phyloP scores from a whole-genome alignment of 2,113 vertebrate species.

The Seriola quinqueradiata region DNA sequence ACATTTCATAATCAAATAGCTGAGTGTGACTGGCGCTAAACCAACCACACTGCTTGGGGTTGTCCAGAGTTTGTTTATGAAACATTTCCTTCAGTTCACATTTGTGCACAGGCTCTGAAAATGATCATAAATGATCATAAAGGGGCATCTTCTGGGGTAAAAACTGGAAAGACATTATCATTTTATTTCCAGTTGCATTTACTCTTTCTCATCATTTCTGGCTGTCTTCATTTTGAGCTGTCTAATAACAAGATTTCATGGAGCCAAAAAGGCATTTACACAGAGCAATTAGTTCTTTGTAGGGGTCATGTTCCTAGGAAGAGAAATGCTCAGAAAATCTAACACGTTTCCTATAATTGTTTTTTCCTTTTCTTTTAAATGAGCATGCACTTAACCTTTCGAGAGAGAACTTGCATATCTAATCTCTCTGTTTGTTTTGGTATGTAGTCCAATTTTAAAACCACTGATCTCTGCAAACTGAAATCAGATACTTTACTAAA shows the following conservation, averaged over 20 bases:
- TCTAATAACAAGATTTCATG: constrained; percentile 6
- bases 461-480: background rate
- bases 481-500: background rate
- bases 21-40: background rate
- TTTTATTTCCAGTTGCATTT: constrained; percentile 18
- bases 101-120: background rate
- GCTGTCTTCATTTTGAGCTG: background rate
- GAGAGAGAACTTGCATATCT: constrained; percentile 30
- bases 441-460: constrained; percentile 10
- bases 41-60: background rate
- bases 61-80: constrained; percentile 12
- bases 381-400: constrained; percentile 25
- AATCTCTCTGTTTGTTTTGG: constrained; percentile 9
- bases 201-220: background rate
- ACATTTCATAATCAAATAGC: constrained; percentile 24
- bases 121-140: background rate
- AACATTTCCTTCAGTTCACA: background rate
- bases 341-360: constrained; percentile 11
- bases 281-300: background rate
- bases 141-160: background rate
- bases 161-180: background rate
- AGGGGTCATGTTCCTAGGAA: background rate
- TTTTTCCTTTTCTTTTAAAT: constrained; percentile 2
- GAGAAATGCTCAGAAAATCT: background rate
- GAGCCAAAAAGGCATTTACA: constrained; percentile 14